Conservation (phyloP, 2,113 vertebrate genomes). For the Barnardius zonarius region DNA sequence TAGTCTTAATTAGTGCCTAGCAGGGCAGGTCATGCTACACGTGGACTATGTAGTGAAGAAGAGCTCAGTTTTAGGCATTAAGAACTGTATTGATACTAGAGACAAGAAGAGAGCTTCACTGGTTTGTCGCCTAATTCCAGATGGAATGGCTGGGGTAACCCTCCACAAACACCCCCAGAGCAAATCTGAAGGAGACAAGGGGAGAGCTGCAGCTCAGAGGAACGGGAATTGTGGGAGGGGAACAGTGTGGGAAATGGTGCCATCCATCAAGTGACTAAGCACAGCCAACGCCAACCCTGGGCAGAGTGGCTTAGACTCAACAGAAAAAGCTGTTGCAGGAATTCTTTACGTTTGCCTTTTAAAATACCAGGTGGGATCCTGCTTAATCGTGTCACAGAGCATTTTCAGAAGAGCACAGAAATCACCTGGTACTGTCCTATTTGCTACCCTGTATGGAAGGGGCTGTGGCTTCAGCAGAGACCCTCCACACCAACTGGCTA, state of each 20-base stretch:
- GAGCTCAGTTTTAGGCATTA: not conserved
- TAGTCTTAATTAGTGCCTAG: not conserved
- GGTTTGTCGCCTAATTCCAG: not conserved
- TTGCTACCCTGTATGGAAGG: not conserved
- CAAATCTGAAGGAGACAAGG: not conserved
- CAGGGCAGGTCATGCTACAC: not conserved
- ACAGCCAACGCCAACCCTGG: not conserved
- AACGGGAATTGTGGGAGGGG: not conserved
- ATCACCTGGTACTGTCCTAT: not conserved
- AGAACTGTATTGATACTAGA: not conserved
- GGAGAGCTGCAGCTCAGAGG: not conserved
- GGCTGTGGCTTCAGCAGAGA: rapidly evolving
- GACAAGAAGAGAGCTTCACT: not conserved
- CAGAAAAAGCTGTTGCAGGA: not conserved
- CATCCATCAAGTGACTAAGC: not conserved
- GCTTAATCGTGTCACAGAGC: not conserved
- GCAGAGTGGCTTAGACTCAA: not conserved
- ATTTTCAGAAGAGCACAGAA: not conserved
- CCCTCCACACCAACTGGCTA: rapidly evolving
- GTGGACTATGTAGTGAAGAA: rapidly evolving
- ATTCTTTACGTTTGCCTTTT: not conserved
- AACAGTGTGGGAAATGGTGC: rapidly evolving
- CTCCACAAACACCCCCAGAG: not conserved
- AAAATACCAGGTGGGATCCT: not conserved
- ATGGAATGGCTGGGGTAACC: rapidly evolving